These are phyloP conservation scores for Ylistrum balloti DNA, from an alignment of 1,140 invertebrate genomes.

Conservation along the genomic window DNA sequence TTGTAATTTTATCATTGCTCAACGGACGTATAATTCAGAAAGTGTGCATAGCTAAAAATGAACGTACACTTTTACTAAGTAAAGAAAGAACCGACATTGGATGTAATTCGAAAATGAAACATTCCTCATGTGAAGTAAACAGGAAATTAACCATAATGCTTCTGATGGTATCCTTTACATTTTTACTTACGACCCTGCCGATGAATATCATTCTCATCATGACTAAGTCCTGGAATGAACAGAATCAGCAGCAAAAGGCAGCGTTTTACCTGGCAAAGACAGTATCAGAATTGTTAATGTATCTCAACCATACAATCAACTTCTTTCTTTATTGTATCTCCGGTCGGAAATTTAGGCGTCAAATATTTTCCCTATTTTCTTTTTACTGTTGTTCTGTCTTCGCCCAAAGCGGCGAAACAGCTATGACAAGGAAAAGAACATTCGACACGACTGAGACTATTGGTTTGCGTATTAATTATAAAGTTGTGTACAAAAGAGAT, in stretches of 20 bases:
- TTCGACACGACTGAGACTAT: background rate
- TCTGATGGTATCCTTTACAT: slow-evolving; percentile 79
- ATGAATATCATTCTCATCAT: slow-evolving; percentile 79
- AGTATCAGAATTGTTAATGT: slow-evolving; percentile 80
- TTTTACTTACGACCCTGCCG: slow-evolving; percentile 80
- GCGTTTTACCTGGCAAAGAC: slow-evolving; percentile 73
- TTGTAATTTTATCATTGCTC: slow-evolving; percentile 73
- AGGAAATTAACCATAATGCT: slow-evolving; percentile 79
- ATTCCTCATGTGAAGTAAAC: slow-evolving; percentile 63
- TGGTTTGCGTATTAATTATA: no score
- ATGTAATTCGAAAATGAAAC: background rate
- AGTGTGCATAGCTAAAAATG: background rate
- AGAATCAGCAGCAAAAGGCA: slow-evolving; percentile 56
- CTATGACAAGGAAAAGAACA: background rate
- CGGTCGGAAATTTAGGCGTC: slow-evolving; percentile 79
- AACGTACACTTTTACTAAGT: background rate
- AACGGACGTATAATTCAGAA: slow-evolving; percentile 69
- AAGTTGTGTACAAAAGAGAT: background rate
- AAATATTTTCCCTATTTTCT: slow-evolving; percentile 43
- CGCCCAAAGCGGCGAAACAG: background rate
- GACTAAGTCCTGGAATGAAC: slow-evolving; percentile 70
- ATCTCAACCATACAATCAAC: slow-evolving; percentile 82
- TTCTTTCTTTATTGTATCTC: slow-evolving; percentile 82
- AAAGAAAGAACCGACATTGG: background rate
- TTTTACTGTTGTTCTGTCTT: background rate